Base-by-base conservation (phyloP, 2,888 invertebrate species). In the Eurytoma californica region DNA sequence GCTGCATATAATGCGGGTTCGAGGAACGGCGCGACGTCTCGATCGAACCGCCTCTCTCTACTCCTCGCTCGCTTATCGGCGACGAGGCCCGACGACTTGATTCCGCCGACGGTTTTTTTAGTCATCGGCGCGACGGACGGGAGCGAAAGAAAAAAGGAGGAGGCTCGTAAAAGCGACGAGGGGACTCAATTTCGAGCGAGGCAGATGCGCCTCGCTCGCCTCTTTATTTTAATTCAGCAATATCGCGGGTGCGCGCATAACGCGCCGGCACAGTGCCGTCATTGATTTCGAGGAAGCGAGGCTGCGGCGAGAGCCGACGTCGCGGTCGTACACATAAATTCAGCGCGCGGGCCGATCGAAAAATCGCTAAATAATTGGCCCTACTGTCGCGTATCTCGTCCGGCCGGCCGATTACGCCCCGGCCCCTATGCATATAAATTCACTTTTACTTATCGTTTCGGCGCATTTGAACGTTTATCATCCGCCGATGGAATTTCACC, bases 151-250 rank as follows among this genome's bases (percentile, higher is more conserved):
- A 51, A 24, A 16, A 51, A 2, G 3, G 3, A 7, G 60, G 16
- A 13, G 30, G 3, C 18, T 58, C 57, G 39, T 24, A 69, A 76
- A 53, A 55, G n/a, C 18, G 13, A 20, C 24, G 61, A 24, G 9
- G 60, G 39, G 20, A 24, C 53, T 28, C 55, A 51, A 58, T 57
- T 72, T 55, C 24, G 47, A 66, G 51, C n/a, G 53, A 53, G 49
- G 72, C 77, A 69, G 58, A 58, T 78, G 79, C 76, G 60, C 63
- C 3, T 68, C 30, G 80, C 72, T 79, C 84, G 86, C 84, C 84
- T 85, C 86, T 85, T 86, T 88, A 88, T 89, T 89, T 88, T 86
- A 86, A 89, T 88, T 87, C 87, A 88, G 87, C 87, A 88, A 88
- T 49, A 74, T 89, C 86, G 39, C 39, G 39, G 39, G 9, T 9